phyloP scores from a whole-genome alignment of 2,113 vertebrate species.

The Zonotrichia leucophrys region DNA sequence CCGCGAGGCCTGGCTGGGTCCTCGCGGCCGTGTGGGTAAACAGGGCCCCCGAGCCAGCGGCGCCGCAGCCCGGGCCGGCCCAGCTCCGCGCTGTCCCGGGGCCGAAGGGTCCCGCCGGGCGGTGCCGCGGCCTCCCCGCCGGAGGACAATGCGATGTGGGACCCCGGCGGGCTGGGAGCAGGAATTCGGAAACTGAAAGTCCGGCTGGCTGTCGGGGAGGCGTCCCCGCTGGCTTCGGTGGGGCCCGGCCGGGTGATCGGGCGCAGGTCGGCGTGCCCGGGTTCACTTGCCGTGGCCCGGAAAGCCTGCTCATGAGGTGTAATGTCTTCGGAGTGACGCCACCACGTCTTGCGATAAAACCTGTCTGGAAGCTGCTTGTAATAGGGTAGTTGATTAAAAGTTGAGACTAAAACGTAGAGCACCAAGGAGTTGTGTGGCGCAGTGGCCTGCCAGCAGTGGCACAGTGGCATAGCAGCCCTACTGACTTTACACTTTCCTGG shows the following conservation, averaged over 20 bases:
- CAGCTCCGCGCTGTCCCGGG: too few species aligned
- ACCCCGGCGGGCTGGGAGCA: too few species aligned
- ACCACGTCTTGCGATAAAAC: rapidly evolving
- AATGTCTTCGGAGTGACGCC: rapidly evolving
- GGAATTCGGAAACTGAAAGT: neutral
- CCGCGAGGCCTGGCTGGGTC: neutral
- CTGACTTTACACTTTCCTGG: too few species aligned
- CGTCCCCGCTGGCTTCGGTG: neutral
- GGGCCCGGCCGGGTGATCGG: neutral
- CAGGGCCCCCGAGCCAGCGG: neutral
- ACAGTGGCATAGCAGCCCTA: rapidly evolving
- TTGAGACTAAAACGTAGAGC: rapidly evolving
- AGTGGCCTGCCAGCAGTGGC: rapidly evolving
- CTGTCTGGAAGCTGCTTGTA: too few species aligned
- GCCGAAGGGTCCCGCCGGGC: neutral
- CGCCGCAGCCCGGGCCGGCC: neutral
- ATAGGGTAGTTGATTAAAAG: neutral
- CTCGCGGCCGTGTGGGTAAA: neutral
- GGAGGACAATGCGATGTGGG: rapidly evolving
- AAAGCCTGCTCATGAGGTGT: neutral
- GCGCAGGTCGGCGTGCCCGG: neutral
- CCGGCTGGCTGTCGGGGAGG: rapidly evolving
- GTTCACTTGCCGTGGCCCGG: rapidly evolving
- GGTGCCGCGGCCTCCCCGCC: neutral
- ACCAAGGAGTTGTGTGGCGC: rapidly evolving